These are phyloP conservation scores for Esox masquinongy DNA, from an alignment of 2,797 vertebrate species.

Conservation along the genomic window DNA sequence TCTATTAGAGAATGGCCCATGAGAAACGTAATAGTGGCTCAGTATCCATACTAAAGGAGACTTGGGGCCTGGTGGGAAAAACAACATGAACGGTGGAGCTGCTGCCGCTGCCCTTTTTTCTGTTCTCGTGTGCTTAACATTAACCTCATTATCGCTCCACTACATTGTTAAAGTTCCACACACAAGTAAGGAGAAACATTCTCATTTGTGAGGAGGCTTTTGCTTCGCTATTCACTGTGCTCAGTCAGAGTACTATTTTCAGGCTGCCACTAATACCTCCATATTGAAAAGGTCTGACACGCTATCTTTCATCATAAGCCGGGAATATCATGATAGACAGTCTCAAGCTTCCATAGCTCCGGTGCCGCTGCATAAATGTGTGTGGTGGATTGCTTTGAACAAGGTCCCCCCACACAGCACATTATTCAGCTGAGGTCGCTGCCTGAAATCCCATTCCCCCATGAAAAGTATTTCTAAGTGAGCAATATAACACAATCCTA, in stretches of 20 bases:
- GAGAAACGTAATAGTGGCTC: background rate
- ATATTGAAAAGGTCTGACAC: constrained; percentile 7
- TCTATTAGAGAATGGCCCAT: background rate
- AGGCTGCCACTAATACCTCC: constrained; percentile 1
- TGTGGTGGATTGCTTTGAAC: constrained; percentile 6
- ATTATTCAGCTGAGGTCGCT: background rate
- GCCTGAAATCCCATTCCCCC: background rate
- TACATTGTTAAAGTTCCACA: background rate
- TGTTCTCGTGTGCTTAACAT: constrained; percentile 1
- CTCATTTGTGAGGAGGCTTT: background rate
- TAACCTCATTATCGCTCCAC: background rate
- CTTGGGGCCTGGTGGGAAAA: background rate
- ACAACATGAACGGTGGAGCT: background rate
- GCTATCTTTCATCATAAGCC: constrained; percentile 17
- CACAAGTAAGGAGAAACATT: background rate
- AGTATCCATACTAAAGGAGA: background rate
- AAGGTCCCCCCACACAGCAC: background rate
- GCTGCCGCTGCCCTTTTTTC: background rate
- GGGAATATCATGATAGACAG: constrained; percentile 1
- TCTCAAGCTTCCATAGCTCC: background rate
- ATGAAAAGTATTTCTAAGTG: constrained; percentile 3
- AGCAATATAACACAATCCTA: background rate
- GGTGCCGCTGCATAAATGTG: background rate
- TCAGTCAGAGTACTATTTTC: background rate
- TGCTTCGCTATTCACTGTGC: background rate